Percentiles rank a stretch among this genome's conserved stretches.
Evolutionary conservation across 2,797 vertebrate species (phyloP).

Genomic region (Pagetopsis macropterus): DNA sequence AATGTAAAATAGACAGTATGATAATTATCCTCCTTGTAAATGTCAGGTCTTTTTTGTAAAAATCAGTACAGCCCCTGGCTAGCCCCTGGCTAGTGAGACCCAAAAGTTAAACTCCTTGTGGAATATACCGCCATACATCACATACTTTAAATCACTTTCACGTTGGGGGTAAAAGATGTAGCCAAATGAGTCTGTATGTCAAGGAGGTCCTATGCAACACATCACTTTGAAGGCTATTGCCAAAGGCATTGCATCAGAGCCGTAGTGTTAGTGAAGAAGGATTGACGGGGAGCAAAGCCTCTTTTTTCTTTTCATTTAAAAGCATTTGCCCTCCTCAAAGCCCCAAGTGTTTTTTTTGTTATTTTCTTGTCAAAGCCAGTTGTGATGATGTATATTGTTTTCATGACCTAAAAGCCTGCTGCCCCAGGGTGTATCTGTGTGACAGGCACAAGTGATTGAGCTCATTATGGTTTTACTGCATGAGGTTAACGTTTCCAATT

Average conservation of each 20-base stretch:
- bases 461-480: constrained; percentile 44
- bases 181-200: constrained; percentile 57
- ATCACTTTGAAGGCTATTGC: constrained; percentile 49
- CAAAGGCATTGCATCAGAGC: constrained; percentile 58
- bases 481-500: constrained; percentile 39
- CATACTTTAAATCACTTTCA: constrained; percentile 27
- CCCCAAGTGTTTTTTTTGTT: constrained; percentile 28
- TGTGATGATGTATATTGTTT: constrained; percentile 65
- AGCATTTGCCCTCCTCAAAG: constrained; percentile 62
- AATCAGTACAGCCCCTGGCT: constrained; percentile 7
- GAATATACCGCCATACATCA: constrained; percentile 27
- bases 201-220: constrained; percentile 42
- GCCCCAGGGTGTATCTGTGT: constrained; percentile 50
- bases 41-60: constrained; percentile 10
- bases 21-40: constrained; percentile 9
- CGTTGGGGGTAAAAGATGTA: constrained; percentile 21
- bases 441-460: constrained; percentile 41
- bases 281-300: constrained; percentile 43
- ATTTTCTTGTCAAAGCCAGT: constrained; percentile 35
- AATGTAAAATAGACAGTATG: constrained; percentile 35
- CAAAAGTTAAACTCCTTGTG: not conserved
- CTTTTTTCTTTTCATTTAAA: constrained; percentile 59
- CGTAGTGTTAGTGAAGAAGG: constrained; percentile 45
- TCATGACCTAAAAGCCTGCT: constrained; percentile 65
- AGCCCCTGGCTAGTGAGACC: too few species aligned